phyloP scores from a whole-genome alignment of 2,888 invertebrate genomes.

The Lasioglossum pauxillum region DNA sequence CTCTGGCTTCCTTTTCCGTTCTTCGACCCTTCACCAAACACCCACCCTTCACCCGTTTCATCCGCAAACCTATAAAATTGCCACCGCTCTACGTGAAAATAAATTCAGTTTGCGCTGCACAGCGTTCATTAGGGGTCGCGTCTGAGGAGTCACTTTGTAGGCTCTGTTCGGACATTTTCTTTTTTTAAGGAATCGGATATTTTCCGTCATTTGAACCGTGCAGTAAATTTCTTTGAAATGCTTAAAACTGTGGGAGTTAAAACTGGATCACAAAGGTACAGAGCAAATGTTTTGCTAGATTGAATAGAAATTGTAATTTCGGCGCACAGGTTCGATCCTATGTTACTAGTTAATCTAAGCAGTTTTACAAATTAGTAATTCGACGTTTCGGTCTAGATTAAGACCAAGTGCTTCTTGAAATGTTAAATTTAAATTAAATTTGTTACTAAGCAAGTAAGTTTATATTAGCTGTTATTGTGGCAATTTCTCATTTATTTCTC shows the following conservation, averaged over 20 bases:
- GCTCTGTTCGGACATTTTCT: not conserved
- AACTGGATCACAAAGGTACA: not conserved
- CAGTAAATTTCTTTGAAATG: not conserved
- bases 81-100: slow-evolving; percentile 20
- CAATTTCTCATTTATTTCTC: too few relatives aligned
- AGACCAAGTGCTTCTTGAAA: too few relatives aligned
- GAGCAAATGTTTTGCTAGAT: not conserved
- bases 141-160: not conserved
- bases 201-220: accelerated
- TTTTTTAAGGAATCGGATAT: not conserved
- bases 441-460: too few relatives aligned
- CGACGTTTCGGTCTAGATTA: too few relatives aligned
- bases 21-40: slow-evolving; percentile 37
- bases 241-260: not conserved
- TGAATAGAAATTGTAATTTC: too few relatives aligned
- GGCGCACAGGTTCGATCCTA: too few relatives aligned
- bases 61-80: slow-evolving; percentile 24
- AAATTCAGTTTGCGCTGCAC: slow-evolving; percentile 42
- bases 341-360: too few relatives aligned
- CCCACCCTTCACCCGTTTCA: not conserved
- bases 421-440: too few relatives aligned
- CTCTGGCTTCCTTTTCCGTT: slow-evolving; percentile 45
- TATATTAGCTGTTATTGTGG: too few relatives aligned
- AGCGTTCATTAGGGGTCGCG: too few relatives aligned
- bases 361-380: too few relatives aligned